Conservation (phyloP, 2,797 vertebrate genomes). For the Parauchenoglanis punctatus region DNA sequence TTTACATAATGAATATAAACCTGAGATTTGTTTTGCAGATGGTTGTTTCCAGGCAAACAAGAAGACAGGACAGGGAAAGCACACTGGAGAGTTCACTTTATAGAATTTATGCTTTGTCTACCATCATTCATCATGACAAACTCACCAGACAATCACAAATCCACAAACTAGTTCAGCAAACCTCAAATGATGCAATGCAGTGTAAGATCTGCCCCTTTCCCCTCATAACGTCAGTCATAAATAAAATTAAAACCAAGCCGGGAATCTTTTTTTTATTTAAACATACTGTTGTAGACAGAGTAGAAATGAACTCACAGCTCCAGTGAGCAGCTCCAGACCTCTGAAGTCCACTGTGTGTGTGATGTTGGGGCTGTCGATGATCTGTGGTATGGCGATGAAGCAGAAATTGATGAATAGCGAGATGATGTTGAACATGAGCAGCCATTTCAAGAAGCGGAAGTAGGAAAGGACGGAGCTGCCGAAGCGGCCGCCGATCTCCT, state of each 20-base stretch:
- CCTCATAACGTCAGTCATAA: not conserved
- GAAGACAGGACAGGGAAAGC: not conserved
- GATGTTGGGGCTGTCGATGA: slow-evolving; percentile 67
- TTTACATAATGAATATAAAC: not conserved
- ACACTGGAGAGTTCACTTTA: not conserved
- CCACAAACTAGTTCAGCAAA: not conserved
- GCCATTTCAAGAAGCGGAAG: slow-evolving; percentile 91
- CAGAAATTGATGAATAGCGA: slow-evolving; percentile 91
- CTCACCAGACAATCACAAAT: not conserved
- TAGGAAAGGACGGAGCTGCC: slow-evolving; percentile 92
- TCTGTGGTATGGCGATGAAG: slow-evolving; percentile 89
- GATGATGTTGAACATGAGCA: slow-evolving; percentile 90
- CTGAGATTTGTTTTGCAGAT: not conserved
- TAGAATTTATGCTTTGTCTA: not conserved
- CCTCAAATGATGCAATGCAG: not conserved
- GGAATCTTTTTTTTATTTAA: not conserved
- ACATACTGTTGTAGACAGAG: not conserved
- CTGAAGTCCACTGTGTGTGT: slow-evolving; percentile 75
- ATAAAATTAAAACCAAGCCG: not conserved
- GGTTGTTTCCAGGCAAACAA: not conserved
- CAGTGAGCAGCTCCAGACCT: slow-evolving; percentile 89
- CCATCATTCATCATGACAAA: not conserved
- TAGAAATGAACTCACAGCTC: slow-evolving; percentile 79
- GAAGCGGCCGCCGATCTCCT: slow-evolving; percentile 88
- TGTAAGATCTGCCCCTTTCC: not conserved